Evolutionary conservation across 64 coral and sea anemone species (phyloP).

Genomic region (Pocillopora verrucosa): DNA sequence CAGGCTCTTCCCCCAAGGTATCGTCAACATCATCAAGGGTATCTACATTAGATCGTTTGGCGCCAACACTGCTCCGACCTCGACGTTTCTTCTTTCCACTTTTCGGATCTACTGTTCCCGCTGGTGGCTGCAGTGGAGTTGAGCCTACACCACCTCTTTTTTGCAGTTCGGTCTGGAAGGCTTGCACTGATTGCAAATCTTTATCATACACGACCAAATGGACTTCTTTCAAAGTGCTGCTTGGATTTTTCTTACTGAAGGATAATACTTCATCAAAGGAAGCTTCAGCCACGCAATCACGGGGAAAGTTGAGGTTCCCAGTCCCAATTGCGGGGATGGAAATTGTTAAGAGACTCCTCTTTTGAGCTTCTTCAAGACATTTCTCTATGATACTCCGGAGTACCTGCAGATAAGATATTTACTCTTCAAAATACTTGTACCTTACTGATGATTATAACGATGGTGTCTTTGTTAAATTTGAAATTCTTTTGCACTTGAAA

Average conservation of each 20-base stretch:
- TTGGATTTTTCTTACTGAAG: conserved; percentile 40
- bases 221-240: conserved; percentile 25
- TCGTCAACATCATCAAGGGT: not conserved
- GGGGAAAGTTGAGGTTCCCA: conserved; percentile 45
- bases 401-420: not conserved
- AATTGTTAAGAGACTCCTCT: not conserved
- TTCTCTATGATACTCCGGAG: conserved; percentile 36
- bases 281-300: conserved; percentile 50
- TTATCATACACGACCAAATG: conserved; percentile 62
- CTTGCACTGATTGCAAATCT: conserved; percentile 52
- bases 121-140: not conserved
- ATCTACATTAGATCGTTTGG: not conserved
- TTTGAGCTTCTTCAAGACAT: conserved; percentile 31
- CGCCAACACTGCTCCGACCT: not conserved
- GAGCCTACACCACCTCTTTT: not conserved
- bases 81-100: too few species aligned
- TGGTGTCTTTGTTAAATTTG: too few species aligned
- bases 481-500: too few species aligned
- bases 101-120: not conserved
- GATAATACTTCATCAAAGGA: conserved; percentile 59
- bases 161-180: conserved; percentile 54
- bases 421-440: too few species aligned
- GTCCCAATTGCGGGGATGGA: conserved; percentile 77
- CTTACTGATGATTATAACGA: too few species aligned
- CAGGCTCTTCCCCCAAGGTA: not conserved